Evolutionary conservation across 2,888 invertebrate genomes (phyloP), one percentile per base, ranked within the genome.

Genomic region (Cantharis flavilabris): DNA sequence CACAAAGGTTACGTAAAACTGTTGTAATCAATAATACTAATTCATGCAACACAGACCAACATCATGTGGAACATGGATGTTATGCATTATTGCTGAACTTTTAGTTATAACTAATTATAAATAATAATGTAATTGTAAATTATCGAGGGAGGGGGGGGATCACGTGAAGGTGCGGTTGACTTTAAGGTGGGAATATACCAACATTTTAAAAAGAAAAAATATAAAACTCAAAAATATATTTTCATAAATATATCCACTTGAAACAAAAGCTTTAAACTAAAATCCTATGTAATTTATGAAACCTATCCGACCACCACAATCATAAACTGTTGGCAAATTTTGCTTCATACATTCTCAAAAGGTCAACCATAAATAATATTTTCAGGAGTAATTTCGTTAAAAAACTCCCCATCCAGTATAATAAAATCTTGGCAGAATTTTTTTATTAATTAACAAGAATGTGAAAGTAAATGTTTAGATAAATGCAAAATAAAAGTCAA

Each of bases 251-350:
- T 9, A 49, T 49, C 33, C 33, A 28, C 69, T 18, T 73, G 62
- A 26, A 73, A 73, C 69, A 14, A 69, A 69, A 73, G 73, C 26
- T 62, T 62, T 26, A 73, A 49, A 69, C 73, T 14, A 62, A 73
- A 70, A 70, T 67, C 67, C 69, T 18, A 10, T 20, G 28, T 69
- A 69, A 73, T 73, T 73, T 73, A 73, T 73, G 73, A 62, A 73
- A 62, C 69, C 62, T 20, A 18, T 62, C 16, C 30, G 62, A 26
- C 69, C 28, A 62, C 69, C 69, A 70, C 69, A 73, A 70, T 73
- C 73, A 63, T 73, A 73, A 73, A 73, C 63, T 73, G 69, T 69
- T 73, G 69, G 23, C 69, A 70, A 73, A 73, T 62, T 73, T 73
- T 16, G 69, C 28, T 73, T 69, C 62, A 73, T 70, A 63, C 30